phyloP scores from a whole-genome alignment of 2,888 invertebrate genomes.

The Elmis aenea region DNA sequence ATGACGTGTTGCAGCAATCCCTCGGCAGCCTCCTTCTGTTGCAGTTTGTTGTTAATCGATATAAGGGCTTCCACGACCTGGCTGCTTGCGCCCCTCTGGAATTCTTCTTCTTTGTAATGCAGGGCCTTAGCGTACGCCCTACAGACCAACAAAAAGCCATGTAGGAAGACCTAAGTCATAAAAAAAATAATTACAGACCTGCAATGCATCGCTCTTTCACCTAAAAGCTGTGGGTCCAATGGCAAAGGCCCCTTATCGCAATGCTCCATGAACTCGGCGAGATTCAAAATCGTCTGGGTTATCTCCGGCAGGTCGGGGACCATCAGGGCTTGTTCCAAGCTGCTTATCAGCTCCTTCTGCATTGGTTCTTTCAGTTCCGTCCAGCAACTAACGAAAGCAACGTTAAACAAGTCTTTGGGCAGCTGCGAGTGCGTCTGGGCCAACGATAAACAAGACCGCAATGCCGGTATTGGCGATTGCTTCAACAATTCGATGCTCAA shows the following conservation, averaged over 20 bases:
- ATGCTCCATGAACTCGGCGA: conserved; percentile 99
- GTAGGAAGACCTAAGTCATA: neutral
- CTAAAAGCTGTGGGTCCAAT: conserved; percentile 79
- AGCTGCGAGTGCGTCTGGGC: conserved; percentile 94
- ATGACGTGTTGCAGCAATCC: conserved; percentile 88
- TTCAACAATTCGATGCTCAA: conserved; percentile 90
- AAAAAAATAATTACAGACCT: conserved; percentile 46
- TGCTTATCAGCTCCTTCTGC: conserved; percentile 79
- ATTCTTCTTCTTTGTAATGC: conserved; percentile 92
- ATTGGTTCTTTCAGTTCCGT: conserved; percentile 80
- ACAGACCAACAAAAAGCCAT: conserved; percentile 9
- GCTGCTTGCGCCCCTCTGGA: conserved; percentile 74
- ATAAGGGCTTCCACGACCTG: conserved; percentile 91
- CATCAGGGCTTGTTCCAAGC: conserved; percentile 82
- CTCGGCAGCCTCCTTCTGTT: conserved; percentile 96
- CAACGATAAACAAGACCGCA: conserved; percentile 84
- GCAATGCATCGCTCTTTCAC: conserved; percentile 92
- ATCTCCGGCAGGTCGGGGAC: conserved; percentile 94
- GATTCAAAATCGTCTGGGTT: conserved; percentile 91
- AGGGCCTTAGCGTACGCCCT: conserved; percentile 74
- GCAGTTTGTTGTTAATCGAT: conserved; percentile 95
- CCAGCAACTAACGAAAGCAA: conserved; percentile 99
- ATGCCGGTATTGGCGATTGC: conserved; percentile 91
- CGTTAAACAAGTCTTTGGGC: conserved; percentile 95
- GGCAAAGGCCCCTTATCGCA: conserved; percentile 95